These are phyloP conservation scores for Haliaeetus leucogaster DNA, from an alignment of 2,113 vertebrate species.

Conservation along the genomic window DNA sequence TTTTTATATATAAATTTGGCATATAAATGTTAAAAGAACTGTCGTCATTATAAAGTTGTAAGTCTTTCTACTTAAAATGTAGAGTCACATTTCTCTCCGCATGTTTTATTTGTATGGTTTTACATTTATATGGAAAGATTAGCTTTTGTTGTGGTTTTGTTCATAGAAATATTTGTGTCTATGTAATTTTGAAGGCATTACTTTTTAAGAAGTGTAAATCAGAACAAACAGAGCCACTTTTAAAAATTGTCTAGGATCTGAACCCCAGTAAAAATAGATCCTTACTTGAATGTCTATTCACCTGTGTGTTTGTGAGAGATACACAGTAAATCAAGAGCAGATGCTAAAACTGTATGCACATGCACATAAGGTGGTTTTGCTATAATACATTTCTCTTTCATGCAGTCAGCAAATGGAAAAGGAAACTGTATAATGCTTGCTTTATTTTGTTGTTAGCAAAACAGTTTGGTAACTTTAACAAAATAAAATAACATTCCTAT, in stretches of 20 bases:
- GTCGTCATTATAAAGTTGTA: not conserved
- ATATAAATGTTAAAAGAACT: not conserved
- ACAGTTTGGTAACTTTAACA: not conserved
- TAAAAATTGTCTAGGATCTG: not conserved
- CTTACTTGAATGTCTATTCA: not conserved
- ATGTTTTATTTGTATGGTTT: not conserved
- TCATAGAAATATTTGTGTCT: not conserved
- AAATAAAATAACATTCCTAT: not conserved
- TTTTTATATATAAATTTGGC: not conserved
- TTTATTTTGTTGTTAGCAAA: slow-evolving; percentile 25
- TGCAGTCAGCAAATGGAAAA: not conserved
- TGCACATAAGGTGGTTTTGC: not conserved
- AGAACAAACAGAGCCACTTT: not conserved
- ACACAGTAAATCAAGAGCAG: not conserved
- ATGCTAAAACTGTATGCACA: not conserved
- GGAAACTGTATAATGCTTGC: not conserved
- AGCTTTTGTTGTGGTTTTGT: not conserved
- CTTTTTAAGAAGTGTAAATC: not conserved
- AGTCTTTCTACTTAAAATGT: not conserved
- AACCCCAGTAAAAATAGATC: not conserved
- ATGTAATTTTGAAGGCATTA: not conserved
- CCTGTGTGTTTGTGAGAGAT: not conserved
- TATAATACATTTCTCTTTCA: not conserved
- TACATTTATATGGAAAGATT: not conserved
- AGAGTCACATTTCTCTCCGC: not conserved